Evolutionary conservation across 2,113 vertebrate species (phyloP).

Genomic region (Phasianus colchicus): DNA sequence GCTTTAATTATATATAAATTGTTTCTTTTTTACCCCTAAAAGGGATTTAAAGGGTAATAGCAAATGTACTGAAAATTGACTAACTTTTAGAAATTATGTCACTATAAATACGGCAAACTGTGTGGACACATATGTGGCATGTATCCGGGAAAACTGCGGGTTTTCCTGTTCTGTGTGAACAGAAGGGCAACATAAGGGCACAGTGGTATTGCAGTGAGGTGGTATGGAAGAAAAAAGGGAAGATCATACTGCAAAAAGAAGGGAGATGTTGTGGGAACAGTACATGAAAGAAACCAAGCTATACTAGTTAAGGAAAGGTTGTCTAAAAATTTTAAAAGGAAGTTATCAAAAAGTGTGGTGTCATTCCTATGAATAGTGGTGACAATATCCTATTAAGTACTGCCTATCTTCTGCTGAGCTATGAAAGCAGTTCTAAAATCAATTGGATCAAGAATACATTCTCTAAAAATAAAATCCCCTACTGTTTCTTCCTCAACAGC

Average conservation of each 20-base stretch:
- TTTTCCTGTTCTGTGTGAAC: not conserved
- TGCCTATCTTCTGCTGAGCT: not conserved
- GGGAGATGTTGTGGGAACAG: not conserved
- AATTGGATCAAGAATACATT: slow-evolving; percentile 17
- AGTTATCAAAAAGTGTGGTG: not conserved
- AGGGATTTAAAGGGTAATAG: not conserved
- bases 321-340: not conserved
- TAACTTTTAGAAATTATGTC: not conserved
- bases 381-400: not conserved
- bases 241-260: not conserved
- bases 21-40: not conserved
- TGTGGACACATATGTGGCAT: not conserved
- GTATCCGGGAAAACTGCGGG: not conserved
- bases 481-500: not conserved
- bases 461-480: slow-evolving; percentile 8
- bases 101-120: not conserved
- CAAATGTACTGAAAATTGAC: not conserved
- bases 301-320: not conserved
- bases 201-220: not conserved
- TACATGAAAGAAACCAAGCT: not conserved
- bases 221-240: not conserved
- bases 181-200: not conserved
- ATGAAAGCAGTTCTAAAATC: slow-evolving; percentile 35
- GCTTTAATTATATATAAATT: not conserved
- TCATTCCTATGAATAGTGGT: not conserved